Evolutionary conservation across 2,113 vertebrate genomes (phyloP).

Genomic region (Perca flavescens): DNA sequence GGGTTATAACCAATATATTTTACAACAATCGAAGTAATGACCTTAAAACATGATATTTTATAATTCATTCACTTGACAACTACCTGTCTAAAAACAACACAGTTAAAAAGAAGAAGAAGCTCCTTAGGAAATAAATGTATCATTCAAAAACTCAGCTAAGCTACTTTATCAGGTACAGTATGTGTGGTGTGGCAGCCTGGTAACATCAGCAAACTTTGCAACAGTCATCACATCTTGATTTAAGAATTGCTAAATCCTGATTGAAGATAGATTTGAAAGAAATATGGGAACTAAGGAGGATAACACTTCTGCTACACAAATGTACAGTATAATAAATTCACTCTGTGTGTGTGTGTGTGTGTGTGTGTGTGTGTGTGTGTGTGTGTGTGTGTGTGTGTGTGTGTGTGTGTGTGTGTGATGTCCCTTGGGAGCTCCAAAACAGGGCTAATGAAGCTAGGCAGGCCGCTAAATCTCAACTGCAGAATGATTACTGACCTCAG

Average conservation of each 20-base stretch:
- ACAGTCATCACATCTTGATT: neutral
- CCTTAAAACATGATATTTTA: neutral
- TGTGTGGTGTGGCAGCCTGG: neutral
- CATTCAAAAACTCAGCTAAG: neutral
- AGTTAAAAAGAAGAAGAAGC: no score
- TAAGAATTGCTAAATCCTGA: neutral
- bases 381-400: neutral
- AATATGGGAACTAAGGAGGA: neutral
- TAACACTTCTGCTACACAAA: constrained; percentile 51
- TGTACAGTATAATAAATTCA: constrained; percentile 53
- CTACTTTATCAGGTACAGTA: no score
- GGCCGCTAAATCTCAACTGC: constrained; percentile 61
- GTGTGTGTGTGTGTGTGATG: constrained; percentile 8
- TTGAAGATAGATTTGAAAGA: neutral
- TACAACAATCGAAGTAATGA: neutral
- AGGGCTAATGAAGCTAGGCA: constrained; percentile 71
- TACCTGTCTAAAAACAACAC: neutral
- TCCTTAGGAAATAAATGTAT: no score
- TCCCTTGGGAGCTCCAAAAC: constrained; percentile 55
- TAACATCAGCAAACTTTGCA: neutral
- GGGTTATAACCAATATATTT: neutral
- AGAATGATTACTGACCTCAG: constrained; percentile 70
- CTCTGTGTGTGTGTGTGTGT: constrained; percentile 25
- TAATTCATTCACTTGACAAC: neutral
- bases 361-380: constrained; percentile 26